Base-by-base conservation (phyloP, 2,113 vertebrate genomes). In the Bettongia penicillata region DNA sequence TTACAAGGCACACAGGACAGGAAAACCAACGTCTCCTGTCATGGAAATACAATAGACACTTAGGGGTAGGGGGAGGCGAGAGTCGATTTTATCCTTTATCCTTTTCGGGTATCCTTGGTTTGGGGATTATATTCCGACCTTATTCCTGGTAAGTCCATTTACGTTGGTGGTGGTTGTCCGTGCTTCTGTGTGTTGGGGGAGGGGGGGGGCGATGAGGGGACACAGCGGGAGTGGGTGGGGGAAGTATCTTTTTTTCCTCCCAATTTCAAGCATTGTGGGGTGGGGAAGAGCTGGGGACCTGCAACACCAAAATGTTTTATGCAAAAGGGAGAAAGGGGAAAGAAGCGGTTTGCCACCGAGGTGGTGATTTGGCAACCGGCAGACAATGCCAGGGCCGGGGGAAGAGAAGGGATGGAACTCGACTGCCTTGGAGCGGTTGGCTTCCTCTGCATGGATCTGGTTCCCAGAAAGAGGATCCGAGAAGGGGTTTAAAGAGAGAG, bases 11-110 rank as follows among this genome's bases (percentile, higher is more conserved):
- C 93, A 53, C 94, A 91, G 57, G 97, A 96, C 97, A 94, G 96
- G 98, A 96, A 95, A 97, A 96, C 96, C 97, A 95, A 97, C 98
- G 97, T 97, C 98, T 97, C 98, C 97, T 94, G 98, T 97, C 98
- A 98, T 98, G 99, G 99, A 98, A 93, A 99, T 98, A 98, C 98
- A 98, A 98, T 99, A 84, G 99, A 99, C 95, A 94, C 96, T 92
- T 77, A 92, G 97, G 97, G 92, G 94, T 95, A 25, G 43, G 90
- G 94, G 61, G 89, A 47, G 91, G 52, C 93, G 37, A 43, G 37
- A 49, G 55, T 93, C 90, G 90, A 28, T 47, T 37, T 91, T 95
- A 51, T 19, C 96, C 95, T 97, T 77, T 57, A 90, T 52, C 95
- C 51, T 94, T 96, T 94, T 96, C 93, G 91, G 97, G 96, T 97